These are phyloP conservation scores for Adelges cooleyi DNA, from an alignment of 1,140 invertebrate species.

Conservation along the genomic window DNA sequence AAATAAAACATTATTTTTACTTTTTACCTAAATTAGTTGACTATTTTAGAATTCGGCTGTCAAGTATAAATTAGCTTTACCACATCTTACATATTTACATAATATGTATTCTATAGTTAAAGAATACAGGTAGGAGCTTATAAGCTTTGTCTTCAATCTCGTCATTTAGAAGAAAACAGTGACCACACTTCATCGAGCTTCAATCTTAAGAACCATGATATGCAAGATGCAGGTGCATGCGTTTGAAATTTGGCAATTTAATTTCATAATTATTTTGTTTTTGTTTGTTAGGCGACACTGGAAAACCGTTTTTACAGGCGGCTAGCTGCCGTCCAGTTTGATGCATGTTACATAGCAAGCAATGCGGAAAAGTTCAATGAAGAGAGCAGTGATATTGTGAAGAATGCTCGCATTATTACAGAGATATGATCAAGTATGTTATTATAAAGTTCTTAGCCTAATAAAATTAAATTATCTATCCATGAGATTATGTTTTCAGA, in stretches of 20 bases:
- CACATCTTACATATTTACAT: too few species aligned
- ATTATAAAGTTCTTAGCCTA: background rate
- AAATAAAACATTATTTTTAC: too few species aligned
- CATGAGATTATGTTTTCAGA: conserved; percentile 3
- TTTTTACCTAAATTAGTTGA: too few species aligned
- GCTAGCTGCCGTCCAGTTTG: conserved; percentile 83
- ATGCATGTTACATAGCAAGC: conserved; percentile 79
- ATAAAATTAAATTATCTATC: too few species aligned
- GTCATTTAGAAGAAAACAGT: conserved; percentile 59
- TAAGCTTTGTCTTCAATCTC: too few species aligned
- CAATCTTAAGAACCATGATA: conserved; percentile 90
- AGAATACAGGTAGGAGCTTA: too few species aligned
- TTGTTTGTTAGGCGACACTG: conserved; percentile 48
- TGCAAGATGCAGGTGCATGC: too few species aligned
- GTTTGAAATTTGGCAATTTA: too few species aligned
- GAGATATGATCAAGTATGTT: conserved; percentile 74
- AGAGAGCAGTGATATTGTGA: conserved; percentile 74
- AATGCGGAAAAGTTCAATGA: conserved; percentile 93
- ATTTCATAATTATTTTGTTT: too few species aligned
- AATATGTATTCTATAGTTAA: too few species aligned
- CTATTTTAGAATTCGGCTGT: too few species aligned
- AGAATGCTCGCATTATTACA: conserved; percentile 78
- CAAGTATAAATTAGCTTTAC: too few species aligned
- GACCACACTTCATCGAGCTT: conserved; percentile 59
- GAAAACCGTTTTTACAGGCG: conserved; percentile 87